Evolutionary conservation across 2,888 invertebrate species (phyloP).

Genomic region (Trichopoda pennipes): DNA sequence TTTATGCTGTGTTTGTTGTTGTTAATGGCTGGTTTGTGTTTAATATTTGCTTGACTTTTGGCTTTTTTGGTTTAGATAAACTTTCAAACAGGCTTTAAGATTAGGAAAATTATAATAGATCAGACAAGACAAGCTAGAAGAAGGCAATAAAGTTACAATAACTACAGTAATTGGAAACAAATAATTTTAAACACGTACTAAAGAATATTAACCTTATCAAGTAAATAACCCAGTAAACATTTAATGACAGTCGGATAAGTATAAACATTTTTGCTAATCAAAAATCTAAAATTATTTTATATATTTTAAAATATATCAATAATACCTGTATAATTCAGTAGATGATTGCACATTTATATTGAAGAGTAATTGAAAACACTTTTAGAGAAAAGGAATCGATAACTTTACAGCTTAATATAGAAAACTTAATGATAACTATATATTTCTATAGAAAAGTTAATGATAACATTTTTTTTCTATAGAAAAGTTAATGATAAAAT

Average conservation of each 20-base stretch:
- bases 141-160: conserved; percentile 23
- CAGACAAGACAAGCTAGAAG: conserved; percentile 21
- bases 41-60: conserved; percentile 63
- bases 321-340: no score
- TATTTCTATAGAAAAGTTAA: neutral
- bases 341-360: no score
- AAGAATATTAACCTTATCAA: conserved; percentile 4
- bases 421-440: neutral
- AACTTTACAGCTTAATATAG: no score
- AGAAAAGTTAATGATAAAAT: no score
- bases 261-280: neutral
- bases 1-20: conserved; percentile 10
- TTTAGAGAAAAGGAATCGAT: neutral
- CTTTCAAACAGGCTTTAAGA: conserved; percentile 31
- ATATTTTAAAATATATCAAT: no score
- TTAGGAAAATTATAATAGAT: conserved; percentile 62
- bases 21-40: conserved; percentile 27
- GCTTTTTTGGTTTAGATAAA: conserved; percentile 44
- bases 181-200: conserved; percentile 67
- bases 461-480: no score
- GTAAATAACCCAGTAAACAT: conserved; percentile 20
- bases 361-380: no score
- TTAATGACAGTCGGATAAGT: neutral
- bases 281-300: no score
- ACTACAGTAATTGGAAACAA: conserved; percentile 58